Conservation (phyloP, 2,797 vertebrate genomes). For the Pseudomugil tenellus region DNA sequence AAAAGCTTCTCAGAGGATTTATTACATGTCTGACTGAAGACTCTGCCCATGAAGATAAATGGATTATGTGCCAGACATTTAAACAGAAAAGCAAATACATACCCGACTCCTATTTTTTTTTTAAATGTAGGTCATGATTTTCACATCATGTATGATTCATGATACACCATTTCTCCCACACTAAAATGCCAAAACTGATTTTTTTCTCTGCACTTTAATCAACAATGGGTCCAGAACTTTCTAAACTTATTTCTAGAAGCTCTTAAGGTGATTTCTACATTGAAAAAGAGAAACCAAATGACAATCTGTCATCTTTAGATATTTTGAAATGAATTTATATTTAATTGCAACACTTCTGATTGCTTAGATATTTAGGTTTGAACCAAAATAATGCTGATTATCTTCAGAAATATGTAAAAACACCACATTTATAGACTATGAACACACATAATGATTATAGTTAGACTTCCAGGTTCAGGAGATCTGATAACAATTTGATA, state of each 20-base stretch:
- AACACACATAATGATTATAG: background rate
- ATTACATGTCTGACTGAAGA: background rate
- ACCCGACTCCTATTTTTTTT: background rate
- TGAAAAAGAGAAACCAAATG: background rate
- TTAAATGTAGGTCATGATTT: background rate
- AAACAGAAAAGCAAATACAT: background rate
- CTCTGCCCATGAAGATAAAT: background rate
- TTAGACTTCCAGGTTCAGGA: background rate
- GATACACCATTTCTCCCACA: background rate
- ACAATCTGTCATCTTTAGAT: background rate
- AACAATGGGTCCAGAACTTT: background rate
- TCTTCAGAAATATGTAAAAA: background rate
- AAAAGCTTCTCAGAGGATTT: constrained; percentile 23
- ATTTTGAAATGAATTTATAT: background rate
- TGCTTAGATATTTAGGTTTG: background rate
- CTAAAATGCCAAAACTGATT: background rate
- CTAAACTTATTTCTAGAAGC: background rate
- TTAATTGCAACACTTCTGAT: background rate
- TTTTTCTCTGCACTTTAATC: background rate
- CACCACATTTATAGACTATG: background rate
- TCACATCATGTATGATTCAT: background rate
- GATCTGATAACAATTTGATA: background rate
- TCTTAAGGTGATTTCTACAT: background rate
- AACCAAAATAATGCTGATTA: background rate
- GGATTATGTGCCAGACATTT: background rate